These are phyloP conservation scores for Oncorhynchus mykiss DNA, from an alignment of 2,113 vertebrate genomes.

Conservation along the genomic window DNA sequence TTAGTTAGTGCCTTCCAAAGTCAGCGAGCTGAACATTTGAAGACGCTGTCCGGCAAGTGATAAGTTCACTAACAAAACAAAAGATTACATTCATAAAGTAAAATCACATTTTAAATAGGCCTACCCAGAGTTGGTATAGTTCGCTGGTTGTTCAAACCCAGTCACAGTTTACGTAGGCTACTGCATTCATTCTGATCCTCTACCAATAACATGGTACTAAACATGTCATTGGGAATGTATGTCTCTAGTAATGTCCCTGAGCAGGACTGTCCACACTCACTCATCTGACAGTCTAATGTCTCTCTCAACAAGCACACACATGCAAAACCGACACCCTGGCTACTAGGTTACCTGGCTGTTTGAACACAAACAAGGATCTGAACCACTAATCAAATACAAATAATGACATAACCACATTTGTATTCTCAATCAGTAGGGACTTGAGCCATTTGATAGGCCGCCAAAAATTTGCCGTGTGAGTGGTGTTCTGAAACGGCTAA, in stretches of 20 bases:
- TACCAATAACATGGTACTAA: neutral
- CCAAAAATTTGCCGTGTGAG: constrained; percentile 11
- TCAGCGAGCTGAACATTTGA: neutral
- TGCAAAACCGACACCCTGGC: constrained; percentile 18
- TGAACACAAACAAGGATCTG: constrained; percentile 35
- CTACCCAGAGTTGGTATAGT: too few relatives aligned
- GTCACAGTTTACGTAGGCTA: neutral
- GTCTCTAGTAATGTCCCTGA: constrained; percentile 17
- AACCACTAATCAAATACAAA: constrained; percentile 51
- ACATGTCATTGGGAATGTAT: neutral
- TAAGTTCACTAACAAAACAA: too few relatives aligned
- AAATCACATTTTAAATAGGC: too few relatives aligned
- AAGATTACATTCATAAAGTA: too few relatives aligned
- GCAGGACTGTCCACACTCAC: constrained; percentile 5
- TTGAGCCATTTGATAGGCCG: constrained; percentile 4
- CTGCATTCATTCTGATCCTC: neutral
- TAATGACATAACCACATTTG: constrained; percentile 48
- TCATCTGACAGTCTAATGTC: neutral
- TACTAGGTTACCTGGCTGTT: constrained; percentile 40
- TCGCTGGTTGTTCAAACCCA: neutral
- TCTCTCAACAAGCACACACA: constrained; percentile 10
- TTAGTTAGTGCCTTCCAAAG: neutral
- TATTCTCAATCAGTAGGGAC: constrained; percentile 24
- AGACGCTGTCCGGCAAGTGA: neutral
- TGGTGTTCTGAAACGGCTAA: constrained; percentile 45